phyloP scores from a whole-genome alignment of 2,113 vertebrate species.

The Malaclemys terrapin region DNA sequence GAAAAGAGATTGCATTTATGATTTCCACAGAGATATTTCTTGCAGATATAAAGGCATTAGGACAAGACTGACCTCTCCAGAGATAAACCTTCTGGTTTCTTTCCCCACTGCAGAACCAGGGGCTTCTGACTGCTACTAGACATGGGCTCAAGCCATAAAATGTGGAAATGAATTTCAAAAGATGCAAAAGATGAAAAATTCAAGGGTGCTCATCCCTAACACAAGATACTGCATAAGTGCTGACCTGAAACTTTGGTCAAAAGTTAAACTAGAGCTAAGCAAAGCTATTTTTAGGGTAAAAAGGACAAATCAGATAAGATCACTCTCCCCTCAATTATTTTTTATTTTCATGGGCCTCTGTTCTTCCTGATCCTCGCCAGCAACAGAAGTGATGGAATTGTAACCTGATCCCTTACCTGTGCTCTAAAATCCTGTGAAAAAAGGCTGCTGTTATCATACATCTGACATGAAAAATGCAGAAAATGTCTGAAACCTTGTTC shows the following conservation, averaged over 20 bases:
- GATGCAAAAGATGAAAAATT: not conserved
- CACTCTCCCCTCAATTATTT: not conserved
- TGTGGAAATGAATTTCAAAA: not conserved
- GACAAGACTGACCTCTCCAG: slow-evolving; percentile 36
- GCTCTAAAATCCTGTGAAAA: slow-evolving; percentile 37
- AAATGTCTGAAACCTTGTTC: not conserved
- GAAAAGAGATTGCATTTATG: slow-evolving; percentile 34
- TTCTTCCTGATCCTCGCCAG: slow-evolving; percentile 14
- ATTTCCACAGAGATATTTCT: slow-evolving; percentile 25
- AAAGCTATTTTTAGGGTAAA: not conserved
- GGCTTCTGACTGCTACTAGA: not conserved
- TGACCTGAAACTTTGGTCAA: not conserved
- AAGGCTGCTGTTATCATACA: not conserved
- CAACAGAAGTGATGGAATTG: not conserved
- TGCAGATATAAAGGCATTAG: not conserved
- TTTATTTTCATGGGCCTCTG: not conserved
- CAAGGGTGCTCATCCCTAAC: not conserved
- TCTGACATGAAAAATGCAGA: slow-evolving; percentile 38
- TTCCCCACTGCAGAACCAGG: not conserved
- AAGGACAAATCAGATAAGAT: not conserved
- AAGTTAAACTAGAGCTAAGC: not conserved
- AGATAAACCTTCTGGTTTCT: not conserved
- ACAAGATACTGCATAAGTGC: not conserved
- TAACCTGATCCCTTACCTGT: not conserved
- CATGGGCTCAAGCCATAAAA: not conserved